A percentile compares a stretch with the other conserved stretches of the same genome.
phyloP scores from a whole-genome alignment of 2,888 invertebrate genomes.

The Drosophila kuntzei region DNA sequence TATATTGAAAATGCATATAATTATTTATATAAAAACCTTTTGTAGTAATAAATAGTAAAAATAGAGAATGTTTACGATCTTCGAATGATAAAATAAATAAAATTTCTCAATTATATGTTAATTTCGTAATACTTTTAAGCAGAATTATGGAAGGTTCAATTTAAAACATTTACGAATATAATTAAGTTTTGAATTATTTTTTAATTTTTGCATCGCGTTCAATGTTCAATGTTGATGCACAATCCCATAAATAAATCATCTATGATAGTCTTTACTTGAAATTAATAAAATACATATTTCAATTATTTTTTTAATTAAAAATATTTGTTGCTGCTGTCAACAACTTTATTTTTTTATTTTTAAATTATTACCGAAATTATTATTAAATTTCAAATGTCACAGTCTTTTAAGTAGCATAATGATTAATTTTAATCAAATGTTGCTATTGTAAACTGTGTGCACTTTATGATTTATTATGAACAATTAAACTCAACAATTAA shows the following conservation, averaged over 20 bases:
- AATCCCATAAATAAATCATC: constrained; percentile 1
- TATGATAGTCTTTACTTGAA: background rate
- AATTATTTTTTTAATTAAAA: constrained; percentile 13
- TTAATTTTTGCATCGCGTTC: too few species aligned
- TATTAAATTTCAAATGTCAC: constrained; percentile 9
- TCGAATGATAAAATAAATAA: too few species aligned
- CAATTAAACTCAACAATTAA: constrained; percentile 20
- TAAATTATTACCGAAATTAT: constrained; percentile 21
- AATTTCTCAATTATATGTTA: too few species aligned
- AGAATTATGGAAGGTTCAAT: too few species aligned
- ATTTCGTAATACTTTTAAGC: too few species aligned
- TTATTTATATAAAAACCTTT: too few species aligned
- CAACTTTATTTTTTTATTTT: constrained; percentile 1
- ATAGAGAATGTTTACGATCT: too few species aligned
- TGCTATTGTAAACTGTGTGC: background rate
- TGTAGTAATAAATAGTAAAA: too few species aligned
- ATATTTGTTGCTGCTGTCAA: background rate
- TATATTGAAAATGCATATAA: too few species aligned
- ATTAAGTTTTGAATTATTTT: too few species aligned
- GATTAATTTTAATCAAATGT: constrained; percentile 21
- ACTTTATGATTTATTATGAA: constrained; percentile 25
- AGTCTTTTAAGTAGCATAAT: constrained; percentile 12
- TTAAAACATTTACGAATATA: too few species aligned
- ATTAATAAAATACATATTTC: background rate
- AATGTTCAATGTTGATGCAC: background rate